A percentile compares a stretch with the other conserved stretches of the same genome.
Conservation (phyloP, 2,888 invertebrate species). For the Eurytoma adleriae region DNA sequence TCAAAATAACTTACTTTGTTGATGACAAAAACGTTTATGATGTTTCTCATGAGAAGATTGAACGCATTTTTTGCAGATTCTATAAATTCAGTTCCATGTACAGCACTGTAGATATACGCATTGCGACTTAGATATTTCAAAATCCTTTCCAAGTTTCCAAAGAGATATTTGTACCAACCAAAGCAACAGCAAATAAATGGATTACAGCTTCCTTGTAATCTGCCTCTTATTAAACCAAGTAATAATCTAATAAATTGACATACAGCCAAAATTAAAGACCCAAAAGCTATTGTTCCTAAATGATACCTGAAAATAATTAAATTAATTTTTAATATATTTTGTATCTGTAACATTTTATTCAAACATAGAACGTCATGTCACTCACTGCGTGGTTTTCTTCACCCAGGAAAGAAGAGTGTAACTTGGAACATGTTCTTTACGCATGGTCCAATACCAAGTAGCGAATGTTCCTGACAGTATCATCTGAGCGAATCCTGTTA, state of each 20-base stretch:
- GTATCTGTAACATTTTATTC: background rate
- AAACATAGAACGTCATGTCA: background rate
- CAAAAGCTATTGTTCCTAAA: conserved; percentile 86
- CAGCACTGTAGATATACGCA: conserved; percentile 96
- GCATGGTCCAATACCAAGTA: conserved; percentile 87
- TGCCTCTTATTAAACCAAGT: conserved; percentile 88
- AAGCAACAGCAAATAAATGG: conserved; percentile 81
- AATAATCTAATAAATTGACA: conserved; percentile 91
- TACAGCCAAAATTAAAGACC: conserved; percentile 88
- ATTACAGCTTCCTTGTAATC: conserved; percentile 89
- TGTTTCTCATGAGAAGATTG: conserved; percentile 90
- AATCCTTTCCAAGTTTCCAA: conserved; percentile 92
- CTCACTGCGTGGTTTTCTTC: conserved; percentile 82
- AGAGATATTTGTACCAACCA: conserved; percentile 89
- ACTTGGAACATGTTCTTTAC: conserved; percentile 88
- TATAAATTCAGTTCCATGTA: conserved; percentile 95
- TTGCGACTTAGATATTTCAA: conserved; percentile 90
- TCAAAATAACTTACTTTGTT: conserved; percentile 81
- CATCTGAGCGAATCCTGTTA: conserved; percentile 93
- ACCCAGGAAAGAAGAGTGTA: conserved; percentile 85
- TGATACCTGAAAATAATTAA: conserved; percentile 78
- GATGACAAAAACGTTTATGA: conserved; percentile 85
- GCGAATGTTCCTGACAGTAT: conserved; percentile 92
- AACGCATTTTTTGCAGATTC: conserved; percentile 93
- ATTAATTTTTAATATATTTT: background rate